phyloP scores from a whole-genome alignment of 2,113 vertebrate genomes.

The Chamaetylas fuelleborni region DNA sequence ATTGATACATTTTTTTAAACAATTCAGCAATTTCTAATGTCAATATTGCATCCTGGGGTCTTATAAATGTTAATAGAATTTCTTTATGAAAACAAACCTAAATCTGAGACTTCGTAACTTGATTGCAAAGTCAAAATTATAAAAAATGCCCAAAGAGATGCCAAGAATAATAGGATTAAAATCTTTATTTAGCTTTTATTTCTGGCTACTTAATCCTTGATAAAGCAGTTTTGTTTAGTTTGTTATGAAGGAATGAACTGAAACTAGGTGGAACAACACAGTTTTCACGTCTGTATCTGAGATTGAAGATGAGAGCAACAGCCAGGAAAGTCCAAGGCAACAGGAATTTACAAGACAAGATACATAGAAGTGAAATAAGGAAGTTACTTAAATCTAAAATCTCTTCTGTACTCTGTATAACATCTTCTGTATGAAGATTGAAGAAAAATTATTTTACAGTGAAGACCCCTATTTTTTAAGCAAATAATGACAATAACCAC shows the following conservation, averaged over 20 bases:
- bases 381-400: background rate
- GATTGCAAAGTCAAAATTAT: background rate
- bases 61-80: background rate
- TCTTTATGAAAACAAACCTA: background rate
- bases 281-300: background rate
- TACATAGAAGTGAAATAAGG: background rate
- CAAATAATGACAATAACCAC: background rate
- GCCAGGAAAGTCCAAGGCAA: background rate
- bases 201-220: background rate
- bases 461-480: background rate
- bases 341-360: background rate
- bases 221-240: background rate
- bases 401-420: background rate
- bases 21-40: background rate
- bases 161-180: background rate
- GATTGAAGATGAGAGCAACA: background rate
- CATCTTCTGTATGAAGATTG: background rate
- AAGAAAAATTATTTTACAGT: background rate
- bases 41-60: fast-evolving
- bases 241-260: background rate
- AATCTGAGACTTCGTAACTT: background rate
- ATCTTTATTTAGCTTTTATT: background rate
- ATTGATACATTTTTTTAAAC: background rate
- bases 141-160: background rate
- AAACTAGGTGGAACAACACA: background rate